Evolutionary conservation across 1,140 invertebrate species (phyloP).

Genomic region (Neoseiulus cucumeris): DNA sequence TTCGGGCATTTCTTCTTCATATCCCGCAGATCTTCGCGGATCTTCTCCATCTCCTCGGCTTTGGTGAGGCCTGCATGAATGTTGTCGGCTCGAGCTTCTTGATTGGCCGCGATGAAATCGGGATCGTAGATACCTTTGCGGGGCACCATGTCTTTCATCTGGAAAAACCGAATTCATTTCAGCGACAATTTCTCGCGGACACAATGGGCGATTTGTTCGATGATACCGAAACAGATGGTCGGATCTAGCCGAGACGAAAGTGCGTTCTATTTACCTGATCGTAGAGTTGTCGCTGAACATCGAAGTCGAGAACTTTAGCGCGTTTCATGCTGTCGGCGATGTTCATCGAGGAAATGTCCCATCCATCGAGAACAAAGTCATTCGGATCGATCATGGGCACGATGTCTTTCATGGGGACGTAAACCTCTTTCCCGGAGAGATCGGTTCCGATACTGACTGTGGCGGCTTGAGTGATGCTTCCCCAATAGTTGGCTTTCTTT

Average conservation of each 20-base stretch:
- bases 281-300: slow-evolving; percentile 29
- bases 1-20: slow-evolving; percentile 53
- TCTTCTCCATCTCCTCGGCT: slow-evolving; percentile 41
- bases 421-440: slow-evolving; percentile 45
- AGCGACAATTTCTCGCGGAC: too few relatives aligned
- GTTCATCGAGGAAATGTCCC: slow-evolving; percentile 80
- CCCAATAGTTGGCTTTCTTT: slow-evolving; percentile 58
- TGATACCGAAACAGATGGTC: too few relatives aligned
- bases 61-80: slow-evolving; percentile 47
- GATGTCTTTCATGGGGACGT: slow-evolving; percentile 55
- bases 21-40: slow-evolving; percentile 59
- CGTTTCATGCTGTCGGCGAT: slow-evolving; percentile 63
- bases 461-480: slow-evolving; percentile 70
- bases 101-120: slow-evolving; percentile 90
- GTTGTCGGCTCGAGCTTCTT: slow-evolving; percentile 67
- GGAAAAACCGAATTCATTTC: slow-evolving; percentile 43
- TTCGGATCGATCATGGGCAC: slow-evolving; percentile 76
- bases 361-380: slow-evolving; percentile 72
- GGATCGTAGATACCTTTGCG: slow-evolving; percentile 67
- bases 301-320: slow-evolving; percentile 41
- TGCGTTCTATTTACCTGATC: slow-evolving; percentile 9
- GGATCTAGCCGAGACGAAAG: too few relatives aligned
- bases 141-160: slow-evolving; percentile 52
- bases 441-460: slow-evolving; percentile 52
- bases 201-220: too few relatives aligned